A percentile compares a stretch with the other conserved stretches of the same genome.
Evolutionary conservation across 2,797 vertebrate genomes (phyloP).

Genomic region (Coregonus suidteri): DNA sequence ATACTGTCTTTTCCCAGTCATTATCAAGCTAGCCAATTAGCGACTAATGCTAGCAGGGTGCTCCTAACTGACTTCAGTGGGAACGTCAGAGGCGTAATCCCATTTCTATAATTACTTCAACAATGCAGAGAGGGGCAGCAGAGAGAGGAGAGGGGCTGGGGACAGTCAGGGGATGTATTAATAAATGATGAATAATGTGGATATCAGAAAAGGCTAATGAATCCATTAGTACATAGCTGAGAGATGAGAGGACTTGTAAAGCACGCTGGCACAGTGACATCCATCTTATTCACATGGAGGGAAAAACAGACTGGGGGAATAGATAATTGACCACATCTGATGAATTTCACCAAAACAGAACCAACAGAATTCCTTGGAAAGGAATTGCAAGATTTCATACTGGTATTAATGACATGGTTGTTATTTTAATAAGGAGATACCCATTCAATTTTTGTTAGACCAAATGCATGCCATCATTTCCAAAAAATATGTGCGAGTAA

Average conservation of each 20-base stretch:
- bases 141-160: conserved; percentile 31
- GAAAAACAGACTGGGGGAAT: conserved; percentile 36
- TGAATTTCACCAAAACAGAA: conserved; percentile 12
- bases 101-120: conserved; percentile 62
- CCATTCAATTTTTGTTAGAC: background rate
- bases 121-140: conserved; percentile 38
- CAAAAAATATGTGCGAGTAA: background rate
- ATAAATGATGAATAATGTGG: conserved; percentile 70
- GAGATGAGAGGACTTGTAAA: conserved; percentile 58
- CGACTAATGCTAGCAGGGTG: background rate
- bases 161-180: conserved; percentile 41
- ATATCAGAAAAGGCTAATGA: conserved; percentile 75
- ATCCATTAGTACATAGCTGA: conserved; percentile 73
- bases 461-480: background rate
- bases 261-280: conserved; percentile 41
- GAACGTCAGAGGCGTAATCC: conserved; percentile 50
- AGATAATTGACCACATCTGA: conserved; percentile 63
- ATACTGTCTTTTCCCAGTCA: conserved; percentile 27
- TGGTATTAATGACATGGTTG: background rate
- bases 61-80: conserved; percentile 35
- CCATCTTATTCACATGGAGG: conserved; percentile 65
- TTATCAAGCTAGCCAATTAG: conserved; percentile 42
- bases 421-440: background rate
- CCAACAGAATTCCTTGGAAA: background rate
- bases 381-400: background rate